A percentile compares a stretch with the other conserved stretches of the same genome.
Conservation (phyloP, 2,888 invertebrate genomes). For the Metacarcinus magister region DNA sequence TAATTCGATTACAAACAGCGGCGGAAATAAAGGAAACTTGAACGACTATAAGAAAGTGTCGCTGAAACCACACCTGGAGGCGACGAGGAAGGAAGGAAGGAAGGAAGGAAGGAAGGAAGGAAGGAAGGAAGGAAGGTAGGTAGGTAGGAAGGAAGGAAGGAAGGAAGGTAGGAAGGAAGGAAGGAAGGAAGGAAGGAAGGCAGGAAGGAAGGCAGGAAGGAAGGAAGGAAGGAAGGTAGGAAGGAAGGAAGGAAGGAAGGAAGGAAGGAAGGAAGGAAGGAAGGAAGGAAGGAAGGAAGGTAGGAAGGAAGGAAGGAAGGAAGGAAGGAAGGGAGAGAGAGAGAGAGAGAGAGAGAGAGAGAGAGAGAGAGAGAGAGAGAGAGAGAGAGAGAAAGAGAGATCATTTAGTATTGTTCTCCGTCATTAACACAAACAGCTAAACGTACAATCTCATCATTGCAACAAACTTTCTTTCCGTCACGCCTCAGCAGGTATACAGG, state of each 20-base stretch:
- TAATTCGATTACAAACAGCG: not conserved
- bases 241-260: not conserved
- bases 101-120: not conserved
- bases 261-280: not conserved
- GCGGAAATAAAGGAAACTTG: not conserved
- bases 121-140: not conserved
- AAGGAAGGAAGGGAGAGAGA: not conserved
- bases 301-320: not conserved
- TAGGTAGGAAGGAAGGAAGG: no score
- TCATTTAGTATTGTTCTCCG: not conserved
- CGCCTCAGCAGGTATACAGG: not conserved
- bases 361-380: conserved; percentile 46
- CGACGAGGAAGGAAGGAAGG: not conserved
- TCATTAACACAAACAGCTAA: not conserved
- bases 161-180: not conserved
- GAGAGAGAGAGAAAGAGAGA: conserved; percentile 23
- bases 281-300: not conserved
- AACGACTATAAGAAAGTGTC: not conserved
- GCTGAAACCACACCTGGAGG: not conserved
- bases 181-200: not conserved
- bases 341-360: conserved; percentile 42
- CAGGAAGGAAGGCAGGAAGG: not conserved
- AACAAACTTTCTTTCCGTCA: not conserved
- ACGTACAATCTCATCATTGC: not conserved
- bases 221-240: not conserved